These are phyloP conservation scores for Eledone cirrhosa DNA, from an alignment of 2,888 invertebrate species.

Conservation along the genomic window DNA sequence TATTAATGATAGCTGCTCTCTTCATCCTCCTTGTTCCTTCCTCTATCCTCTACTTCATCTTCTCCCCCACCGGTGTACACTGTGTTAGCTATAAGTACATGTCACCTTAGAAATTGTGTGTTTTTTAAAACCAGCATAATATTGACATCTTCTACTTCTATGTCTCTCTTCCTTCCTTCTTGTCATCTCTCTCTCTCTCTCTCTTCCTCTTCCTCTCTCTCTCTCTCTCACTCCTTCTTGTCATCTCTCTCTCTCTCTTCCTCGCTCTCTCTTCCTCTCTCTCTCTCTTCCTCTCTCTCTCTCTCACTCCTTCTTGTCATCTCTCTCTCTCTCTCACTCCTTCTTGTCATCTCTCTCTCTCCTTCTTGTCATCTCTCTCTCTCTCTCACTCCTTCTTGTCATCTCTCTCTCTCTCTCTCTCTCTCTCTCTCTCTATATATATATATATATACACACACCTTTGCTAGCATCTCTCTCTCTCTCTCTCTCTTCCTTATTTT, in stretches of 20 bases:
- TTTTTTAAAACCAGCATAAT: too few species aligned
- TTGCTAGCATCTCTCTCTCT: too few species aligned
- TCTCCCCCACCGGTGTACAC: not conserved
- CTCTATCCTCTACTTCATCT: not conserved
- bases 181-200: not conserved
- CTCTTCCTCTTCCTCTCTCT: not conserved
- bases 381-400: not conserved
- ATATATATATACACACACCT: too few species aligned
- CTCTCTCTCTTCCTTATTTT: too few species aligned
- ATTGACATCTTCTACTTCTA: not conserved
- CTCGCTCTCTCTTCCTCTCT: not conserved
- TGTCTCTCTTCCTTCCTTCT: not conserved
- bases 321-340: not conserved
- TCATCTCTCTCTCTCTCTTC: not conserved
- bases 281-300: not conserved
- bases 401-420: not conserved
- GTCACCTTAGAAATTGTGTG: too few species aligned
- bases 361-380: not conserved
- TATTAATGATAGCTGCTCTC: not conserved
- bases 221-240: not conserved
- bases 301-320: not conserved
- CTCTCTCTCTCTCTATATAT: too few species aligned
- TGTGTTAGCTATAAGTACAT: too few species aligned
- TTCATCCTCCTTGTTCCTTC: not conserved
- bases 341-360: not conserved